phyloP scores from a whole-genome alignment of 2,113 vertebrate species.

The Oryzias curvinotus region DNA sequence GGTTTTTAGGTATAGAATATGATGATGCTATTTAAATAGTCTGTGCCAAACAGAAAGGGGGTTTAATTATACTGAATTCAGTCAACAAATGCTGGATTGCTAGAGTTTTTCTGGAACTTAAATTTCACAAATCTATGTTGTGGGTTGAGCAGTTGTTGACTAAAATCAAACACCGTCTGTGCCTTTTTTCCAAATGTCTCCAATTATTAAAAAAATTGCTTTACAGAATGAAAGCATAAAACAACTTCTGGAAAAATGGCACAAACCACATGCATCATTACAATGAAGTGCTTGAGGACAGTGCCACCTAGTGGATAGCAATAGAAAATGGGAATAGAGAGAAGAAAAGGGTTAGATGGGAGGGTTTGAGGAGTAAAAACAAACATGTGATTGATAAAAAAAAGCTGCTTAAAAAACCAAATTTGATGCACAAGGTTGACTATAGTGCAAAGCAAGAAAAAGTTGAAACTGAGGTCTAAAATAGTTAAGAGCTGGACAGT shows the following conservation, averaged over 20 bases:
- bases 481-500: slow-evolving; percentile 53
- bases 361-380: background rate
- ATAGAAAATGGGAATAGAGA: background rate
- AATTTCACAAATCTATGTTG: background rate
- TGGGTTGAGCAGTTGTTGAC: slow-evolving; percentile 40
- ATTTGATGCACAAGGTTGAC: too few relatives aligned
- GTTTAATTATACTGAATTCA: slow-evolving; percentile 24
- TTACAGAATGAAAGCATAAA: slow-evolving; percentile 3
- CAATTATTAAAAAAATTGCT: slow-evolving; percentile 1
- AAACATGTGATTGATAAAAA: too few relatives aligned
- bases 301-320: slow-evolving; percentile 49
- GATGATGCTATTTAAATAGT: background rate
- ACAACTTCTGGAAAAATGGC: slow-evolving; percentile 48
- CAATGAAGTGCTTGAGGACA: slow-evolving; percentile 40
- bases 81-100: slow-evolving; percentile 38
- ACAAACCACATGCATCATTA: slow-evolving; percentile 49
- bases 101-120: background rate
- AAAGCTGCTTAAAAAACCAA: too few relatives aligned
- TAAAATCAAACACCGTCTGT: slow-evolving; percentile 6
- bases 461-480: slow-evolving; percentile 19
- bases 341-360: background rate
- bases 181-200: slow-evolving; percentile 37
- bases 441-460: background rate
- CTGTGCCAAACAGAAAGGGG: slow-evolving; percentile 2
- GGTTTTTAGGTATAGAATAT: background rate